Evolutionary conservation across 2,888 invertebrate species (phyloP), one percentile per base, ranked within the genome.

Genomic region (Calephelis perditalis): DNA sequence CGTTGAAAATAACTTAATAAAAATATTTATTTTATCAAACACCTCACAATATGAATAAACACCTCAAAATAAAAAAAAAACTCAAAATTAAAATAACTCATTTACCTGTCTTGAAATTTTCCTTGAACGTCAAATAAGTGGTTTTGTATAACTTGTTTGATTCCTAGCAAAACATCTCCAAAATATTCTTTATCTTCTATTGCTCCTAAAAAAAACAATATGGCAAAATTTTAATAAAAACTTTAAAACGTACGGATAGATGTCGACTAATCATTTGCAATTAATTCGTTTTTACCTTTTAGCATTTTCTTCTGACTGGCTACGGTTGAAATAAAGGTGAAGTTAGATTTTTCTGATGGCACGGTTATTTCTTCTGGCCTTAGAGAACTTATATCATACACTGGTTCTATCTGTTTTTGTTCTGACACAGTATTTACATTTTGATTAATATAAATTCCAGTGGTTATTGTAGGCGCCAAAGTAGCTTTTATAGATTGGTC

Each of bases 121-220:
- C 92, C 92, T 78, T 94, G 94, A 68, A 95, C 92, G 62, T 94
- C 94, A 69, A 93, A 93, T 65, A 94, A 86, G 79, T 94, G 94
- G 35, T 92, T 92, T 81, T 95, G 95, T 82, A 97, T 95, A 57
- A 96, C 94, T 78, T 96, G 94, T 78, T 95, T 95, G 65, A 97
- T 96, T 64, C 94, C 96, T 68, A 94, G 82, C 56, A 96, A 90
- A 36, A 97, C 94, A 79, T 96, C 96, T 46, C 94, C 94, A 76
- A 96, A 94, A 84, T 95, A 96, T 78, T 96, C 96, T 74, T 96
- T 96, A 71, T 96, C 95, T 76, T 94, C 94, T 61, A 93, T 80
- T 40, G 93, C 92, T 66, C 93, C 94, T 94, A 81, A 67, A 64
- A 67, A 66, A 70, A 59, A 60, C 4, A 43, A 47, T 26, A 49